Evolutionary conservation across 2,888 invertebrate species (phyloP).

Genomic region (Acronicta leporina): DNA sequence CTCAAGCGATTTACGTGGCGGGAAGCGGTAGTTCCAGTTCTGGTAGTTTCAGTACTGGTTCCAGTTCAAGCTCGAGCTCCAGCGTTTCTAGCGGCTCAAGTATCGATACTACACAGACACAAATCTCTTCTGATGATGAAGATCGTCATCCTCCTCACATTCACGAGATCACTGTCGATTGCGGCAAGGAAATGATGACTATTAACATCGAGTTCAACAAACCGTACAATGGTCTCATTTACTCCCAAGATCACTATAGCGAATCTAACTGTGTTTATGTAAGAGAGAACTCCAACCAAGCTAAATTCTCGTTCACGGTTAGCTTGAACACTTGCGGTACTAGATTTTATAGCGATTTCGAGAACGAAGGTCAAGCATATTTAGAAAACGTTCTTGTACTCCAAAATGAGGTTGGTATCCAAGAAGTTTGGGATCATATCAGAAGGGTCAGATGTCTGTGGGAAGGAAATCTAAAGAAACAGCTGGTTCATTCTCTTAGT

Average conservation of each 20-base stretch:
- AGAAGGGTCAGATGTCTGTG: slow-evolving; percentile 93
- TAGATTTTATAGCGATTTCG: slow-evolving; percentile 93
- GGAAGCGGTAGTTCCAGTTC: slow-evolving; percentile 16
- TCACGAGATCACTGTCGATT: slow-evolving; percentile 92
- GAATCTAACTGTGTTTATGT: slow-evolving; percentile 93
- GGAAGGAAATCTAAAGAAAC: slow-evolving; percentile 94
- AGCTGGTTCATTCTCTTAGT: slow-evolving; percentile 92
- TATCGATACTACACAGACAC: slow-evolving; percentile 45
- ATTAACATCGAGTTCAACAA: slow-evolving; percentile 94
- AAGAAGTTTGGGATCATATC: slow-evolving; percentile 94
- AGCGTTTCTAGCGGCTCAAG: slow-evolving; percentile 21
- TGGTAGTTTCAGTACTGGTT: slow-evolving; percentile 24
- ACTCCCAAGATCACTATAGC: slow-evolving; percentile 93
- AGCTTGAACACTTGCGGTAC: slow-evolving; percentile 93
- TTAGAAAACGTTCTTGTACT: slow-evolving; percentile 93
- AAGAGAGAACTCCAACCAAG: slow-evolving; percentile 91
- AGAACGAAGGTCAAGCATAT: slow-evolving; percentile 93
- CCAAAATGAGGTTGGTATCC: slow-evolving; percentile 93
- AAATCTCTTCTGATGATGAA: slow-evolving; percentile 84
- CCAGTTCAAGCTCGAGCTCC: slow-evolving; percentile 25
- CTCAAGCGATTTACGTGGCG: slow-evolving; percentile 38
- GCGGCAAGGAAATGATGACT: slow-evolving; percentile 95
- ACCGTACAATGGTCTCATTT: slow-evolving; percentile 93
- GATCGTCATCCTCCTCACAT: slow-evolving; percentile 93
- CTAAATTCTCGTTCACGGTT: slow-evolving; percentile 92